Base-by-base conservation (phyloP, 2,113 vertebrate genomes). In the Aythya baeri region DNA sequence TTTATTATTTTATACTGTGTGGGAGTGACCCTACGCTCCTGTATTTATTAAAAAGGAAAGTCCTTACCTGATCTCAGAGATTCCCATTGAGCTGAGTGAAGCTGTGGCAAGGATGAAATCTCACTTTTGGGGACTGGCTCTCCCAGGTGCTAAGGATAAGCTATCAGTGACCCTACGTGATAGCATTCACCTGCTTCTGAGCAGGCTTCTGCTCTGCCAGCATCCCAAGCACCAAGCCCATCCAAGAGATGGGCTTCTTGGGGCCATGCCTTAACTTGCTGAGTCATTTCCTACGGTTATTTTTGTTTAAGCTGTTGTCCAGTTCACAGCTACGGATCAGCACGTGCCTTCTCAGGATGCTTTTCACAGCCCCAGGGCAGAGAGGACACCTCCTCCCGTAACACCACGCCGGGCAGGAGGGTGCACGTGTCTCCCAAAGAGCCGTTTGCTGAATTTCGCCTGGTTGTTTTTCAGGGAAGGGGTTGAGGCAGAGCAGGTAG, bases 1-100 rank as follows among this genome's bases (percentile, higher is more conserved):
- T 86, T 80, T 63, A 91, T 89, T 89, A 85, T 86, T 89, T 79
- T 91, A 89, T 93, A 93, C 57, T 59, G 68, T 54, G 55, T 91
- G 81, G 91, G 88, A 95, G 67, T 85, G 70, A 95, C 58, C 81
- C 58, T 70, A 7, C 73, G 31, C 15, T 86, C 62, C 38, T 65
- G 9, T 23, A 63, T 68, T 94, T 95, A 89, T 93, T 95, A 62
- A 63, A 86, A 80, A 79, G 20, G 44, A 67, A 68, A 43, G 6
- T 31, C 43, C 91, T 94, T 92, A 93, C 86, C 83, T 94, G 74
- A 55, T 89, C 81, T 73, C 83, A 92, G 92, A n/a, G 5, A 46
- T 83, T 82, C 59, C 17, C 74, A 34, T 3, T 29, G 5, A 66
- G 34, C 13, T 61, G 16, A 58, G 41, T 1, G 7, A 77, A 25